A percentile compares a stretch with the other conserved stretches of the same genome.
Conservation (phyloP, 2,113 vertebrate genomes). For the Melozone crissalis region DNA sequence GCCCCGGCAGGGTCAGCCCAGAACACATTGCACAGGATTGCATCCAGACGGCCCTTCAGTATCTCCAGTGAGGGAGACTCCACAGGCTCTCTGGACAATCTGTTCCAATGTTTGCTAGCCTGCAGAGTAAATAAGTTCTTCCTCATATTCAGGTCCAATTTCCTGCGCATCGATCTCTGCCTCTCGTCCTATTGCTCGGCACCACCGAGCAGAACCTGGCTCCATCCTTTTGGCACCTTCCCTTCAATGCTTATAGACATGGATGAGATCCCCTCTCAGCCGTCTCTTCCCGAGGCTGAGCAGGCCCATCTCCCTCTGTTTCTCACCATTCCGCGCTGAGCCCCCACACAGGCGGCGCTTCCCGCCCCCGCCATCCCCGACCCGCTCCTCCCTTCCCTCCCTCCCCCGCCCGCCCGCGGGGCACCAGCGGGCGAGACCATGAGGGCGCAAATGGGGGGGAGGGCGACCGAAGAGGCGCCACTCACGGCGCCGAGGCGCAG, state of each 20-base stretch:
- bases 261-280: not conserved
- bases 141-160: not conserved
- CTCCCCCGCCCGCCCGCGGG: not conserved
- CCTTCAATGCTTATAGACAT: not conserved
- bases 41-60: not conserved
- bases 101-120: not conserved
- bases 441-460: not conserved
- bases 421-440: not conserved
- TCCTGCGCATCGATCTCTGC: not conserved
- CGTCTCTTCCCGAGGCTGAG: not conserved
- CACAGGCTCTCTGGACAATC: not conserved
- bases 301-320: not conserved
- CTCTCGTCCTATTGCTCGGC: not conserved
- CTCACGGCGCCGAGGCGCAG: not conserved
- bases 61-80: not conserved
- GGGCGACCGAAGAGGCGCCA: not conserved
- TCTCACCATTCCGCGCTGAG: not conserved
- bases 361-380: not conserved
- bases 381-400: not conserved
- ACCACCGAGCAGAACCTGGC: not conserved
- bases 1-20: not conserved
- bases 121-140: not conserved
- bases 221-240: not conserved
- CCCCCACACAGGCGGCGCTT: fast-evolving
- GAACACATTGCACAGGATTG: not conserved